phyloP scores from a whole-genome alignment of 1,140 invertebrate genomes.

The Metaphire vulgaris region DNA sequence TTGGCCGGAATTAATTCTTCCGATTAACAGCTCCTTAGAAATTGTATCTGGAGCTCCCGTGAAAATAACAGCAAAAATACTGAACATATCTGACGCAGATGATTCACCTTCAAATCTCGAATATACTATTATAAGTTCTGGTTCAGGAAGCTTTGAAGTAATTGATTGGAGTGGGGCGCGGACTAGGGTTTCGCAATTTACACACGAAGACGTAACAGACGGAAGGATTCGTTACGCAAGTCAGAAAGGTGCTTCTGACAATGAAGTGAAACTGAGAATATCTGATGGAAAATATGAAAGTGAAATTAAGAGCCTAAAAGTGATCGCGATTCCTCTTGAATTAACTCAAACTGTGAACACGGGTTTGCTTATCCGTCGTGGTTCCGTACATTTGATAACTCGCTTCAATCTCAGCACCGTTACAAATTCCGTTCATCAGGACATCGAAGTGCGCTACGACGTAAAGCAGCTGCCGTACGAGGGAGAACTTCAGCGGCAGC shows the following conservation, averaged over 20 bases:
- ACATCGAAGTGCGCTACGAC: conserved; percentile 64
- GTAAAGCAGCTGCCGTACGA: conserved; percentile 47
- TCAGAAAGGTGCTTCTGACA: conserved; percentile 62
- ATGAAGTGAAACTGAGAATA: conserved; percentile 63
- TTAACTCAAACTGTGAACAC: conserved; percentile 62
- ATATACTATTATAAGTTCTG: conserved; percentile 66
- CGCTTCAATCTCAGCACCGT: conserved; percentile 14
- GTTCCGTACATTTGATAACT: conserved; percentile 56
- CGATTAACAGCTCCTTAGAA: conserved; percentile 38
- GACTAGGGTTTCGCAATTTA: conserved; percentile 59
- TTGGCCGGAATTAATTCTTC: conserved; percentile 65
- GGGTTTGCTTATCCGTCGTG: conserved; percentile 62
- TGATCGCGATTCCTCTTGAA: conserved; percentile 68
- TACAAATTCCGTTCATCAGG: conserved; percentile 68
- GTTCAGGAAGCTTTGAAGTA: conserved; percentile 63
- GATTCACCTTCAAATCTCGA: conserved; percentile 69
- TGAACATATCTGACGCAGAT: conserved; percentile 77
- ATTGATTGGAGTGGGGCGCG: conserved; percentile 43
- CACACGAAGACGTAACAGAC: conserved; percentile 76
- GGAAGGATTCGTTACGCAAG: conserved; percentile 70
- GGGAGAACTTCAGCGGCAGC: conserved; percentile 52
- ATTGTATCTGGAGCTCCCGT: conserved; percentile 56
- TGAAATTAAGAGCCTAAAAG: conserved; percentile 71
- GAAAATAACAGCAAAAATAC: conserved; percentile 66
- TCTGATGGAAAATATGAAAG: conserved; percentile 78